Evolutionary conservation across 2,113 vertebrate species (phyloP), one percentile per base, ranked within the genome.

Genomic region (Trochalopteron elliotii): DNA sequence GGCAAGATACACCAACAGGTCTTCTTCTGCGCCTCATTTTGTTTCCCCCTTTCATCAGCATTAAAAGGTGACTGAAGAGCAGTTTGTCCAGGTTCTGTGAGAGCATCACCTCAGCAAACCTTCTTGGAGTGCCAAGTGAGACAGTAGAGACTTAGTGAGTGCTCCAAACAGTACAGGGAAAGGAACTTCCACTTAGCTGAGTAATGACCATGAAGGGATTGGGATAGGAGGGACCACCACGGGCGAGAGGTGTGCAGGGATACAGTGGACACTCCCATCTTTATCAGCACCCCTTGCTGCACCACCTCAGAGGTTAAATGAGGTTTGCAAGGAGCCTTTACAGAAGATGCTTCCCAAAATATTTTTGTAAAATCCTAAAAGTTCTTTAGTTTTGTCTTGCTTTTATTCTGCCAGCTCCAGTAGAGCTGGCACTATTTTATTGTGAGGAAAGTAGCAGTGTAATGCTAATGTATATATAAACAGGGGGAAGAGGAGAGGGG

Each of bases 41-140:
- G 40, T 42, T 93, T 55, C 33, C 30, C 7, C 35, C n/a, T 3
- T 64, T 47, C 87, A 70, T 63, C 52, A 63, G 42, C 25, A 12
- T 28, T 63, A 44, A 80, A 77, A 56, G 1, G 2, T 45, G 39
- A 44, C 31, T 53, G 27, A 52, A 18, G 13, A 49, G 61, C 79
- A 80, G 33, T 44, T 76, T 79, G 39, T 52, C 40, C 57, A 53
- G 57, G 37, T 44, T 75, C 35, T 88, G 39, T 0, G 0, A 63
- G 49, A 50, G 40, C 1, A 0, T 35, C 40, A 11, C 25, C 40
- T 76, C 14, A 2, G 24, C 44, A 80, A 52, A 15, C 0, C 0
- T 45, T 74, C 42, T 87, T 77, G 59, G 49, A 45, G 27, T 22
- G 27, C 44, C 64, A 65, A 22, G 27, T 8, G 40, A 63, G 30